A percentile compares a stretch with the other conserved stretches of the same genome.
Conservation (phyloP, 2,113 vertebrate genomes). For the Sapajus apella region DNA sequence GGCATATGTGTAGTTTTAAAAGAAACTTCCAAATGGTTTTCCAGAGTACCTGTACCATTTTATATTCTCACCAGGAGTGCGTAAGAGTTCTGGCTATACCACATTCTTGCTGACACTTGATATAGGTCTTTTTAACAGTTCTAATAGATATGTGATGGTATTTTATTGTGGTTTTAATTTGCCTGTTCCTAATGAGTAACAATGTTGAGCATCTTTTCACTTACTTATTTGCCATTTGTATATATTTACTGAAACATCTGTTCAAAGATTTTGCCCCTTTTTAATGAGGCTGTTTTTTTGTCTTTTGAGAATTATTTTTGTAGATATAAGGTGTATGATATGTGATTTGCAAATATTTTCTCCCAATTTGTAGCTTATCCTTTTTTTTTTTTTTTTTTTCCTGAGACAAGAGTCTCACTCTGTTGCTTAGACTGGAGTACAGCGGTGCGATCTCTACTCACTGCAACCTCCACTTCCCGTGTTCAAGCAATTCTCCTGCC, state of each 20-base stretch:
- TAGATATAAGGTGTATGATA: no score
- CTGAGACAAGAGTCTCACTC: background rate
- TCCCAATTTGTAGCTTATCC: no score
- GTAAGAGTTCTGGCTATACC: background rate
- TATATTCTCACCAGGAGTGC: background rate
- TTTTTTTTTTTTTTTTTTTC: no score
- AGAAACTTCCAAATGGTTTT: background rate
- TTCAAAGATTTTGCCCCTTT: background rate
- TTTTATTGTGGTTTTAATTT: no score
- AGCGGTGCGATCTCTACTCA: rapidly evolving
- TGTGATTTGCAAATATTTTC: no score
- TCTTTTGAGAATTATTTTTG: background rate
- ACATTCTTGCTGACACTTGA: no score
- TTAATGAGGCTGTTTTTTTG: background rate
- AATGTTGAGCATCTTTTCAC: no score
- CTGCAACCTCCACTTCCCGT: background rate
- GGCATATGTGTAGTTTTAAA: background rate
- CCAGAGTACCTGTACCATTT: background rate
- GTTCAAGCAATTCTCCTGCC: background rate
- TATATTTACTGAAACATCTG: background rate
- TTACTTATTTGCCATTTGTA: no score
- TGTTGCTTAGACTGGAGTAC: background rate
- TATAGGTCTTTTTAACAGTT: no score
- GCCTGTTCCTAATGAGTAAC: no score
- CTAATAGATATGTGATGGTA: no score